Conservation (phyloP, 2,113 vertebrate genomes). For the Calyptomena viridis region DNA sequence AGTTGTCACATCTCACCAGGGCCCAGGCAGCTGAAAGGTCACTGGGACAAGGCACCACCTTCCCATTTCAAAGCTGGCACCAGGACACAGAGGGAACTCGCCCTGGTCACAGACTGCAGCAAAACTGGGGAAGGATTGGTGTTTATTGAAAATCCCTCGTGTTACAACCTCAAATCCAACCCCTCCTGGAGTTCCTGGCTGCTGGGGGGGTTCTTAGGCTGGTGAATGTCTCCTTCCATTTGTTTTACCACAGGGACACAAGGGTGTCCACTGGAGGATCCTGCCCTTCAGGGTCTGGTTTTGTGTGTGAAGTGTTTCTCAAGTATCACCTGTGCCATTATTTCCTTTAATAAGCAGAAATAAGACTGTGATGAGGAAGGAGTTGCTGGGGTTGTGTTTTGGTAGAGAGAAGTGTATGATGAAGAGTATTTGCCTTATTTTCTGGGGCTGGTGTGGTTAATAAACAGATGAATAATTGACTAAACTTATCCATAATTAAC, state of each 20-base stretch:
- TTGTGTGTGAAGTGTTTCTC: background rate
- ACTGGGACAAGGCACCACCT: background rate
- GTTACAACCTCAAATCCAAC: background rate
- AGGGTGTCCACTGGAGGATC: accelerated
- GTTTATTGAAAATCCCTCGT: background rate
- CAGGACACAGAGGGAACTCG: accelerated
- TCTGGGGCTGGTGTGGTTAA: background rate
- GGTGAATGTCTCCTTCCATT: background rate
- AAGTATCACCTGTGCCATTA: background rate
- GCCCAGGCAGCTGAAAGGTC: background rate
- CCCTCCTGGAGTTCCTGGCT: background rate
- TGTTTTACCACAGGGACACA: background rate
- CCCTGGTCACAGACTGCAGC: background rate
- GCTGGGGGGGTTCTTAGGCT: background rate
- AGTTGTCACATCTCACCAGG: background rate
- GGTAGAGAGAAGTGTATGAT: accelerated
- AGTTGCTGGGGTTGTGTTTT: accelerated
- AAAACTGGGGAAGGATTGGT: background rate
- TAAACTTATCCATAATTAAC: background rate
- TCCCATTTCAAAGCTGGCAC: background rate
- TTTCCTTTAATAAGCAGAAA: background rate
- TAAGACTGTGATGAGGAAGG: background rate
- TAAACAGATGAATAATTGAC: background rate
- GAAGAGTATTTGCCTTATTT: background rate
- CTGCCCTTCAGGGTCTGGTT: background rate